These are phyloP conservation scores for Oikopleura vanhoeffeni DNA, from an alignment of 23 tunicate genomes.

Conservation along the genomic window DNA sequence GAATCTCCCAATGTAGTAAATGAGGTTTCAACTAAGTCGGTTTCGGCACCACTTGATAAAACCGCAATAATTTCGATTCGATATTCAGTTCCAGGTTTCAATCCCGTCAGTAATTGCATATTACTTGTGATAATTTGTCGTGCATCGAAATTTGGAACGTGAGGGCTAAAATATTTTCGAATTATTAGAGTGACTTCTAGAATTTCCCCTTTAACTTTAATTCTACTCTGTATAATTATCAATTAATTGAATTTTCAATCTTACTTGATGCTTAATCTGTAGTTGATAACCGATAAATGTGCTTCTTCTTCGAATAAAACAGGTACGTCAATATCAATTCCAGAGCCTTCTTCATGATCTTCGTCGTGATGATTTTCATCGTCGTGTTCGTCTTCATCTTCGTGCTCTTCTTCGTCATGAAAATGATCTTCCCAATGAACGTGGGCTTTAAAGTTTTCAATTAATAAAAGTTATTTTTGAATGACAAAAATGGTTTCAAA, in stretches of 20 bases:
- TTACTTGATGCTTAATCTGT: not conserved
- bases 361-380: not conserved
- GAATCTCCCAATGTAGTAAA: not conserved
- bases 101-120: not conserved
- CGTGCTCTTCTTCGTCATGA: not conserved
- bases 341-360: slow-evolving; percentile 11
- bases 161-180: not conserved
- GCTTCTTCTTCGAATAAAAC: not conserved
- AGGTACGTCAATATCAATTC: not conserved
- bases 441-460: not conserved
- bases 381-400: not conserved
- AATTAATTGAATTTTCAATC: no score
- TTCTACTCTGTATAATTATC: no score
- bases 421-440: not conserved
- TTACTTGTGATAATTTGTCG: not conserved
- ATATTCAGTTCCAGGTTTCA: not conserved
- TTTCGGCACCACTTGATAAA: not conserved
- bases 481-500: no score
- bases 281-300: not conserved
- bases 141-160: not conserved
- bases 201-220: no score
- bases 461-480: no score
- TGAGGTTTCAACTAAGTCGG: not conserved
- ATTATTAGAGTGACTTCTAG: no score
- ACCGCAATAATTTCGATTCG: not conserved